Conservation (phyloP, 2,888 invertebrate genomes). For the Temnothorax unifasciatus region DNA sequence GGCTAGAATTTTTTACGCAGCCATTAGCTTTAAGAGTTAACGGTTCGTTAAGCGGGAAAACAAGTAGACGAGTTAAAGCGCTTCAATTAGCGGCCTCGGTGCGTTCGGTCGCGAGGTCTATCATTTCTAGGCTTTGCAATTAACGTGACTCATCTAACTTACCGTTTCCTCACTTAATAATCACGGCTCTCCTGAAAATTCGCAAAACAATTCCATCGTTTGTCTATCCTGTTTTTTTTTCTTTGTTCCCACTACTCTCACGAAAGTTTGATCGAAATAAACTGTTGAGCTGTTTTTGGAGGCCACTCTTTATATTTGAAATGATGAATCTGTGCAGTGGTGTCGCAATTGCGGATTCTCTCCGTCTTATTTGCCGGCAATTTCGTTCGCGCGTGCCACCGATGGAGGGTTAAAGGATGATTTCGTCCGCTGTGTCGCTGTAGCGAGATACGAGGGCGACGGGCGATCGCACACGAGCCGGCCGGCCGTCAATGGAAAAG, state of each 20-base stretch:
- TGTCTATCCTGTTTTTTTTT: background rate
- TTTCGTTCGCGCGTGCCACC: slow-evolving; percentile 31
- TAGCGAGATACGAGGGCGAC: slow-evolving; percentile 5
- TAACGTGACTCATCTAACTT: slow-evolving; percentile 61
- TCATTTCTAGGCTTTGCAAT: slow-evolving; percentile 50
- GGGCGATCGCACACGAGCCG: slow-evolving; percentile 44
- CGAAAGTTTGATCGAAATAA: background rate
- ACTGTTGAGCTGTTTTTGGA: background rate
- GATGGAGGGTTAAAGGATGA: slow-evolving; percentile 21
- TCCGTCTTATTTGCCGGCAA: background rate
- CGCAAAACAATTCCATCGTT: slow-evolving; percentile 12
- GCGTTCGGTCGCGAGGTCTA: slow-evolving; percentile 39
- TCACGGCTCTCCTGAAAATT: slow-evolving; percentile 48
- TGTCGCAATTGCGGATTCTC: background rate
- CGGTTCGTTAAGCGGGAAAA: slow-evolving; percentile 62
- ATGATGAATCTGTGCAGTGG: background rate
- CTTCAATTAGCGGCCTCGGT: slow-evolving; percentile 59
- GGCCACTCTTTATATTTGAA: background rate
- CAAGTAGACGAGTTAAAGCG: slow-evolving; percentile 57
- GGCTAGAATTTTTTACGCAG: slow-evolving; percentile 13
- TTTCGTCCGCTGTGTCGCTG: slow-evolving; percentile 23
- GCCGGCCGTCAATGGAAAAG: slow-evolving; percentile 60
- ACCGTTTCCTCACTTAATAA: slow-evolving; percentile 46
- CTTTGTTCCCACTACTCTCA: background rate
- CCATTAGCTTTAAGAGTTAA: slow-evolving; percentile 48